These are phyloP conservation scores for Platalea minor DNA, from an alignment of 2,797 vertebrate species.

Conservation along the genomic window DNA sequence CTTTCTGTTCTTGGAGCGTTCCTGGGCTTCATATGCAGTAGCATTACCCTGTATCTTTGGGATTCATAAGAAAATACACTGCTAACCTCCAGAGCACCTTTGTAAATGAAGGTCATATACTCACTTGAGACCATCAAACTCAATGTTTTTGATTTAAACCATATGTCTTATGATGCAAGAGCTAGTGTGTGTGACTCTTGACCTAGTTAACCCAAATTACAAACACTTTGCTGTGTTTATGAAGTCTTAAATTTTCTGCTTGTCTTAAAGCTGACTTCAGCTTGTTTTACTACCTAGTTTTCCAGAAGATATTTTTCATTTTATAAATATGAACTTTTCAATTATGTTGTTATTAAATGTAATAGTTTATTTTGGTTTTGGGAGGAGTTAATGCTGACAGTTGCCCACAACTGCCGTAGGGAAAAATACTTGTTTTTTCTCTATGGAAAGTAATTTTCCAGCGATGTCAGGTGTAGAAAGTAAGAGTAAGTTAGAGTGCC, in stretches of 20 bases:
- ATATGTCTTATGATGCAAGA: background rate
- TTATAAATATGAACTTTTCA: background rate
- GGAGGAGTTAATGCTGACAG: background rate
- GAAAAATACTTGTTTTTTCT: background rate
- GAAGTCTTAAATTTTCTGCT: background rate
- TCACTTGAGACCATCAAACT: background rate
- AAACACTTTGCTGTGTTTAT: background rate
- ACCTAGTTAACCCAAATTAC: background rate
- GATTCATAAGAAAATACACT: background rate
- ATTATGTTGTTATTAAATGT: background rate
- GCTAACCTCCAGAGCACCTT: background rate
- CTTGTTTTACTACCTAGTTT: background rate
- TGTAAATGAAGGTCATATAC: background rate
- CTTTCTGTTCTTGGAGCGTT: background rate
- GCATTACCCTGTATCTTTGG: background rate
- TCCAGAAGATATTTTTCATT: background rate
- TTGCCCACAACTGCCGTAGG: background rate
- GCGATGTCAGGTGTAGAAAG: constrained; percentile 4
- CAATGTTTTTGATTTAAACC: background rate
- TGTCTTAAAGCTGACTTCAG: background rate
- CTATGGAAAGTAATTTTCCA: background rate
- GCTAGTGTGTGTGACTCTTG: background rate
- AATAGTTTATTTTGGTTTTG: background rate
- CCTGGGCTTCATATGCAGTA: background rate
- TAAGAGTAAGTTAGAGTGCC: background rate